Conservation (phyloP, 2,888 invertebrate genomes). For the Sinhomidia bicolor region DNA sequence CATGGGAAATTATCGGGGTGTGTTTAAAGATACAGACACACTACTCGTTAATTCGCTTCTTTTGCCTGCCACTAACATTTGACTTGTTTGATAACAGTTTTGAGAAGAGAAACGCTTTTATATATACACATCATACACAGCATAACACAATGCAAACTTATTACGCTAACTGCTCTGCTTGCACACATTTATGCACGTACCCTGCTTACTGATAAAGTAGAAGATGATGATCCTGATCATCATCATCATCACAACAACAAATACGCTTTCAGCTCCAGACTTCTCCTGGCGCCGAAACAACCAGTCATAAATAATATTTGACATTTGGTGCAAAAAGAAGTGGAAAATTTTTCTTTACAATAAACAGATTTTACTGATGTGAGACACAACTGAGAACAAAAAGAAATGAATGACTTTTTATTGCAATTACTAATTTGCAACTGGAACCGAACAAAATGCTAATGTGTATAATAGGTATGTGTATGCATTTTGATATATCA, state of each 20-base stretch:
- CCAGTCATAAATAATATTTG: constrained; percentile 67
- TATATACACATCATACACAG: background rate
- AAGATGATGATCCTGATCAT: too few relatives aligned
- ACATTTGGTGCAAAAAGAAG: constrained; percentile 64
- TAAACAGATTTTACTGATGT: constrained; percentile 36
- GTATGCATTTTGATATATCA: constrained; percentile 24
- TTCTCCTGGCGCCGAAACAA: constrained; percentile 63
- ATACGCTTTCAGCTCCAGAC: constrained; percentile 48
- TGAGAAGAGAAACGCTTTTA: background rate
- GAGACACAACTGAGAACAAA: background rate
- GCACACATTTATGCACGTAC: constrained; percentile 10
- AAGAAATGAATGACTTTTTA: constrained; percentile 34
- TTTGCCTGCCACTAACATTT: background rate
- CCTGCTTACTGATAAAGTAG: background rate
- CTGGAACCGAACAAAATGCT: constrained; percentile 44
- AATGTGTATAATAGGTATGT: too few relatives aligned
- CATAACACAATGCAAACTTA: too few relatives aligned
- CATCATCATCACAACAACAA: background rate
- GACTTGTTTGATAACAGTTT: background rate
- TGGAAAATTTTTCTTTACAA: constrained; percentile 43
- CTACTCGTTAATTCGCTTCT: constrained; percentile 1
- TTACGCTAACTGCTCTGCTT: background rate
- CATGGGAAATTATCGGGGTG: constrained; percentile 56
- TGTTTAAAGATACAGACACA: constrained; percentile 1
- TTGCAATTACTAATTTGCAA: constrained; percentile 54